A percentile compares a stretch with the other conserved stretches of the same genome.
These are phyloP conservation scores for Maniola hyperantus DNA, from an alignment of 2,888 invertebrate genomes.

Conservation along the genomic window DNA sequence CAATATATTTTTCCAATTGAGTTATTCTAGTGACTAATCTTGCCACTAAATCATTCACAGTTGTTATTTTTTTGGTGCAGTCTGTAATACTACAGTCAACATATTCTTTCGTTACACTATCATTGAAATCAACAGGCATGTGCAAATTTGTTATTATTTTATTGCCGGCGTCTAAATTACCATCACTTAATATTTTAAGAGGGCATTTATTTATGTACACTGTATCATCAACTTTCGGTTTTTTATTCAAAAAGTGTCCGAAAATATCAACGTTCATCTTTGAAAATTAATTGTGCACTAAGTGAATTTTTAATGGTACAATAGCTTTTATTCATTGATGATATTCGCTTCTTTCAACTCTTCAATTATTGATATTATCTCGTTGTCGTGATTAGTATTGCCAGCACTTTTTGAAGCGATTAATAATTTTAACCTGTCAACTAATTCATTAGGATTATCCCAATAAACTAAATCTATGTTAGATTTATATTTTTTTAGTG, in stretches of 20 bases:
- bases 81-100: neutral
- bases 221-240: conserved; percentile 1
- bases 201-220: conserved; percentile 4
- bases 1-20: neutral
- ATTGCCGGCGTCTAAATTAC: conserved; percentile 21
- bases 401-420: conserved; percentile 42
- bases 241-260: conserved; percentile 6
- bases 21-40: neutral
- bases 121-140: neutral
- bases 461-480: conserved; percentile 41
- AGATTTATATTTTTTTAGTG: conserved; percentile 32
- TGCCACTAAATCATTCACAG: neutral
- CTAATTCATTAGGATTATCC: conserved; percentile 41
- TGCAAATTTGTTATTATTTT: conserved; percentile 35
- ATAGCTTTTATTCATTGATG: conserved; percentile 29
- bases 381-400: conserved; percentile 42
- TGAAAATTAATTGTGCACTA: neutral
- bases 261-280: neutral
- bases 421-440: conserved; percentile 41
- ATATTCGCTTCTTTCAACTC: conserved; percentile 40
- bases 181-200: conserved; percentile 8
- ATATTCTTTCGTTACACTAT: neutral
- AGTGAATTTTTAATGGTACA: neutral
- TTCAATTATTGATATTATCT: conserved; percentile 55
- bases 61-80: neutral